Percentiles rank a stretch among this genome's conserved stretches.
phyloP scores from a whole-genome alignment of 2,113 vertebrate genomes.

The Corythornis cristatus region DNA sequence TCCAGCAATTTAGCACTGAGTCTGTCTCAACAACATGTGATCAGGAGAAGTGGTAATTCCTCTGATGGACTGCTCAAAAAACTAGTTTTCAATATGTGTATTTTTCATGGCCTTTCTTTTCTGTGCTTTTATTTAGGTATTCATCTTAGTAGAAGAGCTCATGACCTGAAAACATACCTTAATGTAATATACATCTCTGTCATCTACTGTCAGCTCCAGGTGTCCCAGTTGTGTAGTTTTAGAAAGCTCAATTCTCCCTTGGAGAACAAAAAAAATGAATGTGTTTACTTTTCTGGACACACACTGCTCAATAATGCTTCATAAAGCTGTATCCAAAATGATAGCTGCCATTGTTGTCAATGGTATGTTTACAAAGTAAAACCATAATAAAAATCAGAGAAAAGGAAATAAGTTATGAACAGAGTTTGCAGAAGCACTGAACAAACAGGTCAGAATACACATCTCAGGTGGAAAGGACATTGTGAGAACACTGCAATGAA shows the following conservation, averaged over 20 bases:
- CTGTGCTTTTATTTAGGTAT: not conserved
- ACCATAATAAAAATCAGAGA: not conserved
- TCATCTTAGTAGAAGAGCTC: not conserved
- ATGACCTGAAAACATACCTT: slow-evolving; percentile 70
- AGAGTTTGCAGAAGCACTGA: not conserved
- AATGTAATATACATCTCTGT: slow-evolving; percentile 77
- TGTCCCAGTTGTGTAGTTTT: slow-evolving; percentile 69
- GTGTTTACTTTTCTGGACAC: not conserved
- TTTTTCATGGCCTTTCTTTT: not conserved
- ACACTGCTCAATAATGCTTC: not conserved
- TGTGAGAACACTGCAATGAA: not conserved
- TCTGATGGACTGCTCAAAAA: not conserved
- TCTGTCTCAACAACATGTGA: not conserved
- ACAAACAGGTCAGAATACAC: not conserved
- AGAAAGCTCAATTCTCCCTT: slow-evolving; percentile 81
- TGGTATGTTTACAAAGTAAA: not conserved
- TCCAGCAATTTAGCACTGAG: not conserved
- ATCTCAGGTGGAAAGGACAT: not conserved
- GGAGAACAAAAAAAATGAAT: not conserved
- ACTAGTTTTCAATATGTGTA: not conserved
- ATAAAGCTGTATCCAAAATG: not conserved
- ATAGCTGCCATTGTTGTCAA: not conserved
- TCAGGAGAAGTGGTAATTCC: not conserved
- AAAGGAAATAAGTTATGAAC: not conserved
- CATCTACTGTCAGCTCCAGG: slow-evolving; percentile 81